These are phyloP conservation scores for Amphiura filiformis DNA, from an alignment of 35 echinoderm and acorn worm species.

Conservation along the genomic window DNA sequence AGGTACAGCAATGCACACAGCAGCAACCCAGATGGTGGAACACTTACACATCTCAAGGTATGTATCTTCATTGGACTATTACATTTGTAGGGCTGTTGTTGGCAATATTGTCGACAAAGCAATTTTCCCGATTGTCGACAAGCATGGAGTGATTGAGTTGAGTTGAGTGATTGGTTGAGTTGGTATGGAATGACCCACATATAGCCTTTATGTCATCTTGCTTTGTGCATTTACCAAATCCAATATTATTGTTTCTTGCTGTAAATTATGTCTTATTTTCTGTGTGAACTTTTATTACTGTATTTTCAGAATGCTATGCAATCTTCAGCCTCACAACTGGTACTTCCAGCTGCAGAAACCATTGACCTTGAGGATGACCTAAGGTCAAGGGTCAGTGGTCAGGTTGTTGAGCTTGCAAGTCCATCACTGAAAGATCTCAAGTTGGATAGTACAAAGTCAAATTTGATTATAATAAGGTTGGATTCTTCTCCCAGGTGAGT, in stretches of 20 bases:
- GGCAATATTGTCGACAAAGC: no score
- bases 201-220: no score
- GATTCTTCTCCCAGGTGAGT: slow-evolving; percentile 7
- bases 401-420: slow-evolving; percentile 16
- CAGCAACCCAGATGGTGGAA: slow-evolving; percentile 21
- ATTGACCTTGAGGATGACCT: slow-evolving; percentile 34
- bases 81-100: no score
- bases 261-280: no score
- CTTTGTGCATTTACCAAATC: no score
- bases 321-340: slow-evolving; percentile 28
- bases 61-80: no score
- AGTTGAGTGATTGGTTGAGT: no score
- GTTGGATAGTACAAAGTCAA: slow-evolving; percentile 47
- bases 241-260: no score
- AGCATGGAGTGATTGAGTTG: no score
- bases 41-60: slow-evolving; percentile 53
- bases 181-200: no score
- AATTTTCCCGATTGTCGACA: no score
- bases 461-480: slow-evolving; percentile 42
- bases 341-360: slow-evolving; percentile 50
- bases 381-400: slow-evolving; percentile 58
- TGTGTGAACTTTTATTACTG: no score
- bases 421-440: slow-evolving; percentile 24
- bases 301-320: slow-evolving; percentile 37
- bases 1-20: slow-evolving; percentile 50